A percentile compares a stretch with the other conserved stretches of the same genome.
Evolutionary conservation across 23 tunicate species (phyloP).

Genomic region (Styela clava): DNA sequence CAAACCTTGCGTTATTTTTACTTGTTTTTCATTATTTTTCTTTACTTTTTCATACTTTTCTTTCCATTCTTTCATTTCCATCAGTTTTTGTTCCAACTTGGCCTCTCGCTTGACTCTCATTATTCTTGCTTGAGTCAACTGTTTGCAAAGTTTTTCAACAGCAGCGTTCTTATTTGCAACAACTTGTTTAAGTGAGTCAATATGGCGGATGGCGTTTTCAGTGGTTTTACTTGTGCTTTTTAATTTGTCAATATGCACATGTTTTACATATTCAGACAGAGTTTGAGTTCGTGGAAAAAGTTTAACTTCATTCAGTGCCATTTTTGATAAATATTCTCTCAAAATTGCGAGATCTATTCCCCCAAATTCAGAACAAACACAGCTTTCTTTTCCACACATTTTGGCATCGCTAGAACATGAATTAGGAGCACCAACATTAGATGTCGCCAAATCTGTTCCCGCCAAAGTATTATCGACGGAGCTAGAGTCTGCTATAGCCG

Average conservation of each 20-base stretch:
- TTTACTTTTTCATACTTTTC: background rate
- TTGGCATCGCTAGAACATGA: background rate
- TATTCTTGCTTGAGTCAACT: constrained; percentile 22
- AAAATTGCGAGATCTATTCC: background rate
- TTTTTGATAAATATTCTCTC: background rate
- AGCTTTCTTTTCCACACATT: background rate
- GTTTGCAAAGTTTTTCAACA: constrained; percentile 25
- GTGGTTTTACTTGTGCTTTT: constrained; percentile 12
- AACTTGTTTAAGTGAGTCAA: constrained; percentile 21
- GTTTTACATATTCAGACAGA: background rate
- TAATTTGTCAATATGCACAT: background rate
- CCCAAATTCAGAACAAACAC: constrained; percentile 11
- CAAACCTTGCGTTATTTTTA: background rate
- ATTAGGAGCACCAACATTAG: background rate
- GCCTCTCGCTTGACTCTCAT: constrained; percentile 43
- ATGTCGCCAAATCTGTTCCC: background rate
- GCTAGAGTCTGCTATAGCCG: background rate
- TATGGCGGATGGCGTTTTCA: constrained; percentile 31
- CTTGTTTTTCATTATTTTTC: constrained; percentile 12
- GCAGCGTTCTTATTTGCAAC: constrained; percentile 19
- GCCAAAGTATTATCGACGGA: background rate
- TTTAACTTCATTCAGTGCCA: background rate
- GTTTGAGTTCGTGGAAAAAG: background rate
- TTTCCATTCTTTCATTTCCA: constrained; percentile 33
- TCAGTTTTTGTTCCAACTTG: constrained; percentile 60